phyloP scores from a whole-genome alignment of 2,797 vertebrate species.

The Cryptoblepharus egeriae region DNA sequence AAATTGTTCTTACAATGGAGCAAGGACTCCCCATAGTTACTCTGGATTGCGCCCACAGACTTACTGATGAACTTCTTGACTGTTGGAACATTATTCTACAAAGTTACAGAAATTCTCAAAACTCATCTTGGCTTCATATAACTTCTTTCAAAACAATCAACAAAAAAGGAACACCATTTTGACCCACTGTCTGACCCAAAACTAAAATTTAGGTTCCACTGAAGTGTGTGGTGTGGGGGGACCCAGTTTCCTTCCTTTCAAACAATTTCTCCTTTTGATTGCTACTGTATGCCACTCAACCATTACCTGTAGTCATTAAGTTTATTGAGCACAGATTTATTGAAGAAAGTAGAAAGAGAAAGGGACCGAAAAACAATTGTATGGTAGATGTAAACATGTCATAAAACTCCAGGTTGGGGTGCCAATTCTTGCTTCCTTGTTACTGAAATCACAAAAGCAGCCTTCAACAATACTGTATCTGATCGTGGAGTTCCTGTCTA shows the following conservation, averaged over 20 bases:
- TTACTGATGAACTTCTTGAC: constrained; percentile 42
- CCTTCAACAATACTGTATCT: constrained; percentile 9
- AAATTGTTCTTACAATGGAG: too few species aligned
- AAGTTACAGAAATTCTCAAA: constrained; percentile 46
- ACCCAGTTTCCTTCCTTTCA: constrained; percentile 1
- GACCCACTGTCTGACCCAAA: neutral
- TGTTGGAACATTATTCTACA: neutral
- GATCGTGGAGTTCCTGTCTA: neutral
- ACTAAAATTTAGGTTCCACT: neutral
- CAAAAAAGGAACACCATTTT: neutral
- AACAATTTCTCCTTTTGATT: constrained; percentile 16
- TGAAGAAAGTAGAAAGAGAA: constrained; percentile 26
- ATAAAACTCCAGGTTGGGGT: constrained; percentile 3
- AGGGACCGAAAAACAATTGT: constrained; percentile 20
- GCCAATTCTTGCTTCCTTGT: constrained; percentile 21
- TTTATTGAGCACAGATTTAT: constrained; percentile 34
- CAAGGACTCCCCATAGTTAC: too few species aligned
- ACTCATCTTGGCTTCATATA: constrained; percentile 22
- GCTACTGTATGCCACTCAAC: constrained; percentile 26
- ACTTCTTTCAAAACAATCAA: constrained; percentile 28
- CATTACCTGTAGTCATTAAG: constrained; percentile 19
- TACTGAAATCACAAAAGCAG: constrained; percentile 29
- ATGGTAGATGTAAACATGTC: constrained; percentile 36
- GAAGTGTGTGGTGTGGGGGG: neutral
- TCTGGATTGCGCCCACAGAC: too few species aligned